Evolutionary conservation across 2,797 vertebrate genomes (phyloP).

Genomic region (Pangasius larnaudii): DNA sequence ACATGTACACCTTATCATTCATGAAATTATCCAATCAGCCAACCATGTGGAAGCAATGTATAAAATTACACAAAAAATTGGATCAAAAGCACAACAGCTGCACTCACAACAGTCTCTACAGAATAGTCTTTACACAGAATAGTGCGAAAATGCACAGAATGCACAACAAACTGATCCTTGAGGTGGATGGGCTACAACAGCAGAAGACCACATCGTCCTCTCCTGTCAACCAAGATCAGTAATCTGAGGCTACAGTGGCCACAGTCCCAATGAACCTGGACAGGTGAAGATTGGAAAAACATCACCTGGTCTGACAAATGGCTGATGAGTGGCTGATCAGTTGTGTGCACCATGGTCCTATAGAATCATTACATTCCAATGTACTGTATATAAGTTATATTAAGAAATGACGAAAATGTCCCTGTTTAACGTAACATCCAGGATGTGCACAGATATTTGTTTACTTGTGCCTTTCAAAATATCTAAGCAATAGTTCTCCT

Average conservation of each 20-base stretch:
- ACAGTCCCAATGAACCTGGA: background rate
- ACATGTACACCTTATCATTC: background rate
- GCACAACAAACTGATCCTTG: background rate
- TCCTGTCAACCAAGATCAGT: background rate
- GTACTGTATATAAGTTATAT: background rate
- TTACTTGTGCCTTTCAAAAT: background rate
- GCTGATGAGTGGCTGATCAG: background rate
- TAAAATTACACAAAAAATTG: background rate
- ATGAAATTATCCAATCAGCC: background rate
- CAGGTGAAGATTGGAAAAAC: background rate
- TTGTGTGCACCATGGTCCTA: background rate
- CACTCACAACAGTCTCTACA: background rate
- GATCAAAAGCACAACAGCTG: background rate
- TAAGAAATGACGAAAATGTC: background rate
- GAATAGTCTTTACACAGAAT: background rate
- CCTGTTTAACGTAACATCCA: background rate
- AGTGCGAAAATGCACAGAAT: background rate
- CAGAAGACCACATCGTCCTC: background rate
- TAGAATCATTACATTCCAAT: too few relatives aligned
- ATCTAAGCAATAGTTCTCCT: background rate
- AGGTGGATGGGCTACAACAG: background rate
- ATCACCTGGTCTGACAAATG: background rate
- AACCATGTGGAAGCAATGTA: background rate
- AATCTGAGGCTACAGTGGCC: background rate
- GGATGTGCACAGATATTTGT: background rate